Evolutionary conservation across 2,797 vertebrate genomes (phyloP).

Genomic region (Sebastes umbrosus): DNA sequence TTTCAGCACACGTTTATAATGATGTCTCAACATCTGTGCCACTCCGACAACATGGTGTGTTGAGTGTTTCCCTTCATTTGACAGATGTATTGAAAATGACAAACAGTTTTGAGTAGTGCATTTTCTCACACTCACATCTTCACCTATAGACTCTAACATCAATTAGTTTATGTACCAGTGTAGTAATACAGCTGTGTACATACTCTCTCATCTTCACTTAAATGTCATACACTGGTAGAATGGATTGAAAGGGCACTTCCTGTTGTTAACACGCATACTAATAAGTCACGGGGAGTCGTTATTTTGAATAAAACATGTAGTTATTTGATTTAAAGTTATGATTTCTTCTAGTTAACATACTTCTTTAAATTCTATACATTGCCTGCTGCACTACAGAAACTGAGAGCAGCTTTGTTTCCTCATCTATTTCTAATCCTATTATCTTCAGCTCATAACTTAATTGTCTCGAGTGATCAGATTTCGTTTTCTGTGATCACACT

Average conservation of each 20-base stretch:
- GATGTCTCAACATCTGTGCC: background rate
- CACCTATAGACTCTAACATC: conserved; percentile 14
- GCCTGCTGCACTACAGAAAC: background rate
- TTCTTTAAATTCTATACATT: background rate
- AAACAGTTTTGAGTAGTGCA: background rate
- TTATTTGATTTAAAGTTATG: background rate
- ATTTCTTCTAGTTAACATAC: background rate
- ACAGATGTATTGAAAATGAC: conserved; percentile 33
- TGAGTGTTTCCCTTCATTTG: conserved; percentile 8
- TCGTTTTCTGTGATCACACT: conserved; percentile 46
- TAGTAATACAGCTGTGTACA: conserved; percentile 37
- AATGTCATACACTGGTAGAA: conserved; percentile 20
- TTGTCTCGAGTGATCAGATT: conserved; percentile 50
- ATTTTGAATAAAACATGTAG: background rate
- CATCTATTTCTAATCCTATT: conserved; percentile 18
- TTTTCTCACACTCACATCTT: conserved; percentile 13
- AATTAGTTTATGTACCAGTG: conserved; percentile 26
- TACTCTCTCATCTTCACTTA: conserved; percentile 21
- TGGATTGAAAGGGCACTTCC: conserved; percentile 43
- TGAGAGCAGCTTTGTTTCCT: conserved; percentile 4
- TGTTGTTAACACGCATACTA: conserved; percentile 4
- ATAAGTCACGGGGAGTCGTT: background rate
- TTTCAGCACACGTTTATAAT: background rate
- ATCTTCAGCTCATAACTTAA: conserved; percentile 44
- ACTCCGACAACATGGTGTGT: background rate